phyloP scores from a whole-genome alignment of 2,797 vertebrate species.

The Carapus acus region DNA sequence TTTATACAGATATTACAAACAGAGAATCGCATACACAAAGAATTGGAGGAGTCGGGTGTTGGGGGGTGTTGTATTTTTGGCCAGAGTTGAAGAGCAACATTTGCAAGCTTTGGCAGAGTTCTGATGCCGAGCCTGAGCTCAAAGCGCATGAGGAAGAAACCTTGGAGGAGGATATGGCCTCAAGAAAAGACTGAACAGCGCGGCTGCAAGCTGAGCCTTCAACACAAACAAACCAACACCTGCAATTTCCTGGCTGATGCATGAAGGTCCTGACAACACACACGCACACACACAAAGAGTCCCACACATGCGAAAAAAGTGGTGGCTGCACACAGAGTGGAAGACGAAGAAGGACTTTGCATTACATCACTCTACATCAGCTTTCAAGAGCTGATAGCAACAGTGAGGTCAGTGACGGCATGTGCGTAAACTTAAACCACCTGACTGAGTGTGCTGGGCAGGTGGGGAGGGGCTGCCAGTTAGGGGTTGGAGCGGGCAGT shows the following conservation, averaged over 20 bases:
- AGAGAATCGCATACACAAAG: constrained; percentile 2
- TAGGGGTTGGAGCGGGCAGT: constrained; percentile 1
- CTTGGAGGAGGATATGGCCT: constrained; percentile 58
- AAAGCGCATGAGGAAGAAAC: constrained; percentile 46
- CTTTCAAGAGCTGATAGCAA: constrained; percentile 64
- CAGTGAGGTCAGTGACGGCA: constrained; percentile 59
- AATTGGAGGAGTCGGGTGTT: constrained; percentile 9
- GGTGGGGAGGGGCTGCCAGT: constrained; percentile 19
- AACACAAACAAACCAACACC: constrained; percentile 74
- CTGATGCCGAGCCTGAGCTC: constrained; percentile 14
- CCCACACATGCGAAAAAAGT: constrained; percentile 29
- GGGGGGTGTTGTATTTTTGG: neutral
- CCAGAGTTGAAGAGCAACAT: constrained; percentile 17
- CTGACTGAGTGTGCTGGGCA: constrained; percentile 54
- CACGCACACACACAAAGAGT: constrained; percentile 17
- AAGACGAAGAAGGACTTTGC: constrained; percentile 48
- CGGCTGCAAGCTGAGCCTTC: constrained; percentile 63
- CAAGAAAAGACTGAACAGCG: constrained; percentile 47
- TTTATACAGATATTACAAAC: constrained; percentile 4
- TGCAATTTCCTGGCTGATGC: constrained; percentile 71
- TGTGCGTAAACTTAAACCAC: constrained; percentile 60
- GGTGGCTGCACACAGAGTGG: constrained; percentile 42
- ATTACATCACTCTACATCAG: constrained; percentile 64
- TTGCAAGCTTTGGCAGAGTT: constrained; percentile 44
- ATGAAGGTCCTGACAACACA: constrained; percentile 61